Percentiles rank a stretch among this genome's conserved stretches.
Evolutionary conservation across 2,113 vertebrate genomes (phyloP).

Genomic region (Camarhynchus parvulus): DNA sequence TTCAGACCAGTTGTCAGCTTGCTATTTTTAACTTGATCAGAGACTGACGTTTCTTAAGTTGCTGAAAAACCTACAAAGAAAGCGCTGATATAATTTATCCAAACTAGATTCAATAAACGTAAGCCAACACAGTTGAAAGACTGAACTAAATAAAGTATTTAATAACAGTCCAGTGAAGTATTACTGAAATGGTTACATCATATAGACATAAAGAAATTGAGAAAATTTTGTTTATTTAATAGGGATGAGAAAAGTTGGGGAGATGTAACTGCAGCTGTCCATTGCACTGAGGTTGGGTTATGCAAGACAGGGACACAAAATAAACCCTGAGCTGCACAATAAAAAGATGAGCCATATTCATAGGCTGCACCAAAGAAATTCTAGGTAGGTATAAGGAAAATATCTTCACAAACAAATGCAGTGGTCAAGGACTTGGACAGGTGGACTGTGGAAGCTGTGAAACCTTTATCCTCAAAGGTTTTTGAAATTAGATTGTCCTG

Average conservation of each 20-base stretch:
- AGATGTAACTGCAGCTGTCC: neutral
- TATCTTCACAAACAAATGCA: neutral
- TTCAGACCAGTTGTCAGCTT: neutral
- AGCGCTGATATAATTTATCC: neutral
- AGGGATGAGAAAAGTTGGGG: neutral
- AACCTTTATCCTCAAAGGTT: neutral
- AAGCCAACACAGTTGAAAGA: neutral
- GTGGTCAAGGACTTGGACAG: neutral
- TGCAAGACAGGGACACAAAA: neutral
- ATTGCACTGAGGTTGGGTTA: neutral
- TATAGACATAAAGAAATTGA: neutral
- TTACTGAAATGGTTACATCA: neutral
- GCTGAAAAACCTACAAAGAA: neutral
- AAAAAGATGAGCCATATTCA: neutral
- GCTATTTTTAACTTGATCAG: neutral
- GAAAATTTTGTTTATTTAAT: neutral
- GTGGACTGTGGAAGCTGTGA: accelerated
- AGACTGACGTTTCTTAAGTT: neutral
- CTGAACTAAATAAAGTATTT: neutral
- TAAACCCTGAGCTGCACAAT: neutral
- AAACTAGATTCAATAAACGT: neutral
- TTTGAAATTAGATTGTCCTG: neutral
- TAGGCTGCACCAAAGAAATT: neutral
- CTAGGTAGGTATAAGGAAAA: neutral
- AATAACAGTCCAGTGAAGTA: neutral